Conservation (phyloP, 2,888 invertebrate genomes). For the Xylophagus ater region DNA sequence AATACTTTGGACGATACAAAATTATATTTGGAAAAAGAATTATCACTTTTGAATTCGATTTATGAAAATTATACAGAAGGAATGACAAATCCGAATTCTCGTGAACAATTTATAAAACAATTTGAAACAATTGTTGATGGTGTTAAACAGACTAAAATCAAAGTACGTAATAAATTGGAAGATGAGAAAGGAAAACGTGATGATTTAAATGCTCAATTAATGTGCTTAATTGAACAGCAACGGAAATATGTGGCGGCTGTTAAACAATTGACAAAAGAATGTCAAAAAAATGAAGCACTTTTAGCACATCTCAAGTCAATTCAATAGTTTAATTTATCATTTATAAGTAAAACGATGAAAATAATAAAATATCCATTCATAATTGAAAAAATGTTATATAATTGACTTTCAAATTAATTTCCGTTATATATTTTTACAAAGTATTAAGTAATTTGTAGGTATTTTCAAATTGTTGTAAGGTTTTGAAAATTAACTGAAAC, state of each 20-base stretch:
- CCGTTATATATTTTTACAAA: too few relatives aligned
- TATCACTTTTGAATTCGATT: constrained; percentile 77
- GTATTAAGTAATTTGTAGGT: too few relatives aligned
- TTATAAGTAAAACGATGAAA: too few relatives aligned
- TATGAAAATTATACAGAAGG: constrained; percentile 81
- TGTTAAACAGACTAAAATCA: constrained; percentile 73
- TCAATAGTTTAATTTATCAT: constrained; percentile 21
- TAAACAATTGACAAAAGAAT: constrained; percentile 63
- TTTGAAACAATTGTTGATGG: constrained; percentile 83
- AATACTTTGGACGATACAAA: constrained; percentile 93
- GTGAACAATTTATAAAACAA: constrained; percentile 83
- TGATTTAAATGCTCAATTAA: constrained; percentile 48
- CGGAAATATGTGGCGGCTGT: constrained; percentile 65
- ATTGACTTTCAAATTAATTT: too few relatives aligned
- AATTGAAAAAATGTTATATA: too few relatives aligned
- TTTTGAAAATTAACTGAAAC: too few relatives aligned
- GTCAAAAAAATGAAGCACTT: constrained; percentile 53
- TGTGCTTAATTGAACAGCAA: constrained; percentile 55
- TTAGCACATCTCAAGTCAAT: constrained; percentile 36
- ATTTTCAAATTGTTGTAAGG: too few relatives aligned
- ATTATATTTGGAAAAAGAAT: constrained; percentile 83
- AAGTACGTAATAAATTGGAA: constrained; percentile 52
- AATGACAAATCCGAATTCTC: constrained; percentile 64
- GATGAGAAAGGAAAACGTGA: constrained; percentile 60
- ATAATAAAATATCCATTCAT: too few relatives aligned